These are phyloP conservation scores for Mylabris phalerata DNA, from an alignment of 1,140 invertebrate species.

Conservation along the genomic window DNA sequence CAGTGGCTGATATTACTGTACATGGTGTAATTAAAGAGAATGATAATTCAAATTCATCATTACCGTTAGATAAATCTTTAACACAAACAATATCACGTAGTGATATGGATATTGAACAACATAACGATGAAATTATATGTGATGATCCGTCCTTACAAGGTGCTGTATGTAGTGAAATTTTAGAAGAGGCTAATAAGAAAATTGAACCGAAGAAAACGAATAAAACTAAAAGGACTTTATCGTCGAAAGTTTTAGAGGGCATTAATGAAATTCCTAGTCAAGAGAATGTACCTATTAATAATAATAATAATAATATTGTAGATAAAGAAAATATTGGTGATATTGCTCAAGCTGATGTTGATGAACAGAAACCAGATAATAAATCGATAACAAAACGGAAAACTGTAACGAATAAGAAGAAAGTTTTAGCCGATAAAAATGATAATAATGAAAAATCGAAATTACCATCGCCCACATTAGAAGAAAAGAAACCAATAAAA, in stretches of 20 bases:
- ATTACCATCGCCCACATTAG: neutral
- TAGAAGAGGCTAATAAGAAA: conserved; percentile 37
- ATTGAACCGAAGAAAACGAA: conserved; percentile 34
- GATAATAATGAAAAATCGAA: conserved; percentile 13
- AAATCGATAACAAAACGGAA: conserved; percentile 32
- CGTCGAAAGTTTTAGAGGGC: conserved; percentile 34
- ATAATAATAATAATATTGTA: conserved; percentile 27
- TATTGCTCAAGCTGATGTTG: conserved; percentile 22
- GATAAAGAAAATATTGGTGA: conserved; percentile 41
- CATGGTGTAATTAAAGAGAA: conserved; percentile 30
- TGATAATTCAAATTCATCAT: conserved; percentile 20
- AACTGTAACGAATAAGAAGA: conserved; percentile 29
- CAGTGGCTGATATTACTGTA: conserved; percentile 38
- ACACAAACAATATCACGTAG: conserved; percentile 40
- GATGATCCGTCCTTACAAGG: conserved; percentile 32
- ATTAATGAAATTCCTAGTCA: conserved; percentile 38
- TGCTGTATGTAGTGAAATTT: conserved; percentile 38
- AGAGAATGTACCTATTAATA: conserved; percentile 26
- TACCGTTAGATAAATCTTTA: conserved; percentile 32
- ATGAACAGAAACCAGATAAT: conserved; percentile 26
- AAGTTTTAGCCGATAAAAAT: conserved; percentile 38
- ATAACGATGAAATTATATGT: conserved; percentile 11
- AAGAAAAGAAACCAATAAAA: conserved; percentile 14
- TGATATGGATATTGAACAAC: conserved; percentile 33
- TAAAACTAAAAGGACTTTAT: conserved; percentile 34